phyloP scores from a whole-genome alignment of 2,797 vertebrate genomes.

The Enteromius viviparus region DNA sequence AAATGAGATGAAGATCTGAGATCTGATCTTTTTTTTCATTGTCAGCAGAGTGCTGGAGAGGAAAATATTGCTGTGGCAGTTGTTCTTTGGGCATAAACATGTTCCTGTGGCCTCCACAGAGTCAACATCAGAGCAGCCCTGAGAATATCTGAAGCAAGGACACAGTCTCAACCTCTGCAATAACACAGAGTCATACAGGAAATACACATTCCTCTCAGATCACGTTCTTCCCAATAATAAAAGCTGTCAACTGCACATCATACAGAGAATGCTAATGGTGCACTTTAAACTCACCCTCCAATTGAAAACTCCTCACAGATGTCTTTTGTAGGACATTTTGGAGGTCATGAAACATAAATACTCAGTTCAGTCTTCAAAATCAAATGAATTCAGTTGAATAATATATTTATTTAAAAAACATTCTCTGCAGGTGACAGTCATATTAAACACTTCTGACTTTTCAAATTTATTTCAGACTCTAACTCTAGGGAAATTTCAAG shows the following conservation, averaged over 20 bases:
- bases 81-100: slow-evolving; percentile 36
- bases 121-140: slow-evolving; percentile 42
- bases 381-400: neutral
- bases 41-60: slow-evolving; percentile 22
- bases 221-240: slow-evolving; percentile 45
- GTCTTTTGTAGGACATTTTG: neutral
- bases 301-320: neutral
- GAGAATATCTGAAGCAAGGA: slow-evolving; percentile 28
- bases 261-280: slow-evolving; percentile 25
- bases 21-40: too few species aligned
- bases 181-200: slow-evolving; percentile 35
- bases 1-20: slow-evolving; percentile 21
- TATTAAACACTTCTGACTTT: neutral
- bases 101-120: slow-evolving; percentile 12
- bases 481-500: neutral
- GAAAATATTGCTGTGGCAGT: slow-evolving; percentile 26
- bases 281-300: neutral
- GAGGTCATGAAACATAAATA: neutral
- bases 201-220: slow-evolving; percentile 55
- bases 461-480: neutral
- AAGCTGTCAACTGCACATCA: slow-evolving; percentile 7
- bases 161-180: slow-evolving; percentile 22
- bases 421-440: neutral
- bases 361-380: neutral
- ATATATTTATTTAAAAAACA: neutral